Evolutionary conservation across 2,797 vertebrate species (phyloP).

Genomic region (Acanthurus tractus): DNA sequence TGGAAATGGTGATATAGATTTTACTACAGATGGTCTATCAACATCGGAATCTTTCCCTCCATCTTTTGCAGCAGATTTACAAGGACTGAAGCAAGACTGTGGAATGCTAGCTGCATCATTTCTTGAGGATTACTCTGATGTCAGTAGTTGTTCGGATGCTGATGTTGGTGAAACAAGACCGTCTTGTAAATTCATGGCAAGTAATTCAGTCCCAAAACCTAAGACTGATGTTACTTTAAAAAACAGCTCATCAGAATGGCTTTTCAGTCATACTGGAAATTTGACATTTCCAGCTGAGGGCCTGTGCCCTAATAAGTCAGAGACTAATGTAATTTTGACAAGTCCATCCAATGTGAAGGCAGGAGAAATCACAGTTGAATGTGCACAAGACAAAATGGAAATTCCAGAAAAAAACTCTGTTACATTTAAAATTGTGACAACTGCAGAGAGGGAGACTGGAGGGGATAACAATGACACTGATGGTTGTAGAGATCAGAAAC

Average conservation of each 20-base stretch:
- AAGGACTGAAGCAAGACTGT: constrained; percentile 75
- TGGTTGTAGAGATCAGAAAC: constrained; percentile 28
- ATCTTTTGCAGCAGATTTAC: constrained; percentile 63
- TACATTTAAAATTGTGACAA: constrained; percentile 9
- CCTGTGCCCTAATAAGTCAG: constrained; percentile 33
- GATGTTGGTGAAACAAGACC: constrained; percentile 68
- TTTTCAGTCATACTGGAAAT: constrained; percentile 47
- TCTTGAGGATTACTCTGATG: constrained; percentile 81
- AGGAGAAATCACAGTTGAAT: constrained; percentile 31
- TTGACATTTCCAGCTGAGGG: constrained; percentile 31
- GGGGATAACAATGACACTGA: background rate
- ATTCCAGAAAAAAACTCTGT: constrained; percentile 8
- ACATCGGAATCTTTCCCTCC: constrained; percentile 61
- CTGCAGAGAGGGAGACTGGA: constrained; percentile 21
- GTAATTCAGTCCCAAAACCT: constrained; percentile 49
- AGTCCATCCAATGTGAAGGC: constrained; percentile 30
- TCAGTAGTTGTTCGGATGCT: constrained; percentile 82
- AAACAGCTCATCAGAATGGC: constrained; percentile 60
- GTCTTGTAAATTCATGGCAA: constrained; percentile 70
- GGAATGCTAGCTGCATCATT: constrained; percentile 64
- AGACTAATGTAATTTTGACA: constrained; percentile 24
- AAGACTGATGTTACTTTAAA: constrained; percentile 49
- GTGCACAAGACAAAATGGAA: constrained; percentile 27
- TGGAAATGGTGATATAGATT: constrained; percentile 60
- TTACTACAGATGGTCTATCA: constrained; percentile 57